phyloP scores from a whole-genome alignment of 2,113 vertebrate genomes.

The Podiceps cristatus region DNA sequence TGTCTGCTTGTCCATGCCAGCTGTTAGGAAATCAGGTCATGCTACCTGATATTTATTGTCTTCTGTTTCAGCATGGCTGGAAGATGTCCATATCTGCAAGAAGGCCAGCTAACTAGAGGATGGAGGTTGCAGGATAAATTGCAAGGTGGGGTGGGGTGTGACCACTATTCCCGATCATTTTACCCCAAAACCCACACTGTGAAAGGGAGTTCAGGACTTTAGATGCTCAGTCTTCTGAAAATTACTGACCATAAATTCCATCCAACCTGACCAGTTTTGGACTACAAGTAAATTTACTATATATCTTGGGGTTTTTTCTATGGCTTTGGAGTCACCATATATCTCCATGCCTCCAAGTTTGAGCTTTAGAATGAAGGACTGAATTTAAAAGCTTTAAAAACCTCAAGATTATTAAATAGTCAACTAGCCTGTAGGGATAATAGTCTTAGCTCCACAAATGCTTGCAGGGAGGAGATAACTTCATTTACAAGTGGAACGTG shows the following conservation, averaged over 20 bases:
- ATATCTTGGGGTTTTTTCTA: accelerated
- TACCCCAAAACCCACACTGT: not conserved
- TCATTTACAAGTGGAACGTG: not conserved
- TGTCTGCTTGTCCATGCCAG: not conserved
- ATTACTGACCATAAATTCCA: not conserved
- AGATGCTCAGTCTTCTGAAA: not conserved
- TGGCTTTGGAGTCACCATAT: not conserved
- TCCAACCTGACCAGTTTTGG: not conserved
- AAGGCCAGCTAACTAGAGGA: not conserved
- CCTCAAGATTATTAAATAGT: not conserved
- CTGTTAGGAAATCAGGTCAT: not conserved
- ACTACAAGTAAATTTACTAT: not conserved
- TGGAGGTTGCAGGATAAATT: not conserved
- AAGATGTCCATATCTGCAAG: not conserved
- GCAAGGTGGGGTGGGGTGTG: not conserved
- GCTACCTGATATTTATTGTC: not conserved
- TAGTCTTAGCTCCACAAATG: not conserved
- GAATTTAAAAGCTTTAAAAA: not conserved
- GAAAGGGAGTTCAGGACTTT: not conserved
- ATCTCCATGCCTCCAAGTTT: not conserved
- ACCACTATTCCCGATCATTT: not conserved
- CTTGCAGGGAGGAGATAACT: not conserved
- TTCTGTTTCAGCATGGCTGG: not conserved
- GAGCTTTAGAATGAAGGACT: not conserved
- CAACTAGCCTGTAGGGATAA: not conserved